A percentile compares a stretch with the other conserved stretches of the same genome.
Evolutionary conservation across 2,888 invertebrate genomes (phyloP).

Genomic region (Apodemia mormo): DNA sequence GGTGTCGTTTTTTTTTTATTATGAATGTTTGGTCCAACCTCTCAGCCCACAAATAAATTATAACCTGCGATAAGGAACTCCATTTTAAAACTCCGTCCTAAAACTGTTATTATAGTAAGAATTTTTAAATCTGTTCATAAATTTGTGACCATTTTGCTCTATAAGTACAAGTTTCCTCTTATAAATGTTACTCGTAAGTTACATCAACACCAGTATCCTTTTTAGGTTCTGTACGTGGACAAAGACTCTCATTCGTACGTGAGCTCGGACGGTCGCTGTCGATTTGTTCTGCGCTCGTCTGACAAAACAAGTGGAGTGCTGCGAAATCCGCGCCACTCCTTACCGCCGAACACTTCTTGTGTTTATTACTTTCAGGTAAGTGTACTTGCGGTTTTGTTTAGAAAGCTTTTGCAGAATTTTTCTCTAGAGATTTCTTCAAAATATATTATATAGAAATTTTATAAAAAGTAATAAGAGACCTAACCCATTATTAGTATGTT

Average conservation of each 20-base stretch:
- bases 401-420: not conserved
- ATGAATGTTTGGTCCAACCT: too few relatives aligned
- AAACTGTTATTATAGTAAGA: not conserved
- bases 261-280: constrained; percentile 87
- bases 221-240: constrained; percentile 87
- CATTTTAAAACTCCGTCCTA: too few relatives aligned
- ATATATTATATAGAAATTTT: not conserved
- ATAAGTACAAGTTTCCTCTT: not conserved
- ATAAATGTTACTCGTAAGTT: constrained; percentile 5
- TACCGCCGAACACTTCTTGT: constrained; percentile 91
- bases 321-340: constrained; percentile 88
- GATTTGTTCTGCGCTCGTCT: constrained; percentile 88
- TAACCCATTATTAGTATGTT: too few relatives aligned
- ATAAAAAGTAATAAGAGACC: too few relatives aligned
- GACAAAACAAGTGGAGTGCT: constrained; percentile 87
- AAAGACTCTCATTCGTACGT: constrained; percentile 89
- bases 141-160: not conserved
- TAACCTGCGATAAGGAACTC: too few relatives aligned
- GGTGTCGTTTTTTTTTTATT: too few relatives aligned
- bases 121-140: not conserved
- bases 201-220: constrained; percentile 33
- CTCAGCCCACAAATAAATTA: too few relatives aligned
- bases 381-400: constrained; percentile 11
- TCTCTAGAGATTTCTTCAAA: not conserved
- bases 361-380: constrained; percentile 82